Conservation (phyloP, 2,888 invertebrate genomes). For the Cryptocephalus moraei region DNA sequence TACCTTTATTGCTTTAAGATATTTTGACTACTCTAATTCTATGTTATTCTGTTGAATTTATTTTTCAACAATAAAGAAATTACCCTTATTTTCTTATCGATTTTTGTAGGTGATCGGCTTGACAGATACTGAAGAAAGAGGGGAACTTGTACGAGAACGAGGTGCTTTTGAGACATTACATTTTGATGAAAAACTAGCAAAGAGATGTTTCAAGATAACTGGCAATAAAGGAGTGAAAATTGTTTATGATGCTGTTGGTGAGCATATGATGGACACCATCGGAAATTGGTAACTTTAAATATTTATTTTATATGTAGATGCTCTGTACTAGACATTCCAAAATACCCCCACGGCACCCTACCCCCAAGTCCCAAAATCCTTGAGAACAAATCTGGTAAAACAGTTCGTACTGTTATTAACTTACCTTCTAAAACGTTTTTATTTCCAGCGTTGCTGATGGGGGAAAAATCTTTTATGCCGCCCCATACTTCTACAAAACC, state of each 20-base stretch:
- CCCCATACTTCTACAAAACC: slow-evolving; percentile 22
- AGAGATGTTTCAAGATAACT: slow-evolving; percentile 47
- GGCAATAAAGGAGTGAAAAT: slow-evolving; percentile 49
- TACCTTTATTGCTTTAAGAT: no score
- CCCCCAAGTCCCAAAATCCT: no score
- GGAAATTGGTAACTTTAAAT: slow-evolving; percentile 43
- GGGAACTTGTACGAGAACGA: slow-evolving; percentile 45
- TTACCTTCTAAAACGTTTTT: slow-evolving; percentile 1
- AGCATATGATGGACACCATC: slow-evolving; percentile 46
- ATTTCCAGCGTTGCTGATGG: slow-evolving; percentile 43
- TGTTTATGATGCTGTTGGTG: slow-evolving; percentile 57
- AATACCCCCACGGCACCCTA: no score
- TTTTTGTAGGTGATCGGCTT: slow-evolving; percentile 53
- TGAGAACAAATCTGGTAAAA: not conserved
- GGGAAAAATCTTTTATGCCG: slow-evolving; percentile 37
- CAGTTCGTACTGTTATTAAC: slow-evolving; percentile 20
- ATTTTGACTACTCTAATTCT: no score
- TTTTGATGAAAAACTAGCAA: slow-evolving; percentile 44
- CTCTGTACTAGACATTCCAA: no score
- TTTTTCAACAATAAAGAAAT: not conserved
- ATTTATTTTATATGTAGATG: no score
- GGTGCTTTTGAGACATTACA: slow-evolving; percentile 56
- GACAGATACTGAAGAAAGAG: slow-evolving; percentile 51
- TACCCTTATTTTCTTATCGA: not conserved
- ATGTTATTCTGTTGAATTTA: not conserved